Base-by-base conservation (phyloP, 2,797 vertebrate genomes). In the Moxostoma hubbsi region DNA sequence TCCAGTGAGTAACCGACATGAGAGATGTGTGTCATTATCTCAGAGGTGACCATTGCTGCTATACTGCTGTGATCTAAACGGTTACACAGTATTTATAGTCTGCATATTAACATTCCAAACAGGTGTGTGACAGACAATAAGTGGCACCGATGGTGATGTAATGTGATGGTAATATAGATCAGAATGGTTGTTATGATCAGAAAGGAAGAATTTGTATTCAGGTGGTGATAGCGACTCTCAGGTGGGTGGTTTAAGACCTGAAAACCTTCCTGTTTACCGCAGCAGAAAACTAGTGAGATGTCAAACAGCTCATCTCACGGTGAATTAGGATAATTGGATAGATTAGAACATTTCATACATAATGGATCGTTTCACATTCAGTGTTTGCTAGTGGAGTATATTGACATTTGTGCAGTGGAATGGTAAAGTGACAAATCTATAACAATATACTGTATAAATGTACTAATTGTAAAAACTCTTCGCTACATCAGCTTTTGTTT, bases 311-410 rank as follows among this genome's bases (percentile, higher is more conserved):
- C 1, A 18, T 43, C 36, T 49, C 45, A 36, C 5, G 2, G 53
- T n/a, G 53, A 81, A 82, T 81, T 16, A 78, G 45, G 9, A 50
- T 65, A 79, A 64, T 57, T 72, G 50, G 53, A 63, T 65, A 18
- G 71, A 69, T 68, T 55, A 63, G 50, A 81, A 81, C 36, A 67
- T 81, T 69, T 65, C 57, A 58, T 79, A 51, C 68, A 61, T 74
- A 80, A 81, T 12, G 74, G 59, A 82, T 77, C 47, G 51, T 81
- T 80, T 82, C 59, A 62, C 54, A 53, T 77, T 77, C 43, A 43
- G 13, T 63, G 77, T 74, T 63, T 72, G 54, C 47, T 36, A 54
- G 11, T 75, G 58, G 6, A 9, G n/a, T 62, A 47, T 80, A 62
- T 66, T 74, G 70, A 82, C 45, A 57, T 77, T 46, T 76, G 59